Base-by-base conservation (phyloP, 2,113 vertebrate genomes). In the Tragelaphus scriptus region DNA sequence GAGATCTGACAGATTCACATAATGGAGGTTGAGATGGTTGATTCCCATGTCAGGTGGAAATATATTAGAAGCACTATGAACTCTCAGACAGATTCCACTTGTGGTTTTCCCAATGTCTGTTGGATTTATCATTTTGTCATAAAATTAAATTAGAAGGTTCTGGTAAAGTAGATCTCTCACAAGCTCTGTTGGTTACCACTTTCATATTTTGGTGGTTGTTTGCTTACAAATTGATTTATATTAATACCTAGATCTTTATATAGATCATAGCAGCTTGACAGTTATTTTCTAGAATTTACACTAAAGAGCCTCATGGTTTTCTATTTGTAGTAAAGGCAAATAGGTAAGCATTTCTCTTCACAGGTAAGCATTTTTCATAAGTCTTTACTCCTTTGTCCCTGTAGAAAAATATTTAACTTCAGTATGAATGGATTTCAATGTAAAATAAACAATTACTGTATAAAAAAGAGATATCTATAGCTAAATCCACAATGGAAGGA, bases 141-240 rank as follows among this genome's bases (percentile, higher is more conserved):
- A 93, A 91, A 95, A 63, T 84, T 30, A 90, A 97, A 92, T 91
- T 95, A 40, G 30, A 89, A 58, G 44, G 0, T 3, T 91, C 77
- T 84, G 86, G 79, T 79, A 86, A 86, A 25, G 28, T 68, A 55
- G 17, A 95, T 13, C 68, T 61, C 71, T 80, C 55, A 53, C 7
- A 53, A 4, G 4, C 44, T 32, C 40, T 65, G 15, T 13, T 96
- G 28, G n/a, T 61, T 32, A 63, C 11, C 11, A 65, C 79, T 40
- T 96, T 30, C 15, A 16, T 88, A 68, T 90, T 94, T 49, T n/a
- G 36, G 26, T 89, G 82, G 4, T 4, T 97, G n/a, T 90, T 97
- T 97, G 40, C 85, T 96, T 88, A 95, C 23, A 95, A 91, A 86
- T 82, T 82, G 28, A 53, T 94, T 96, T 93, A 47, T 56, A 84